These are phyloP conservation scores for Neodiprion pinetum DNA, from an alignment of 1,140 invertebrate species.

Conservation along the genomic window DNA sequence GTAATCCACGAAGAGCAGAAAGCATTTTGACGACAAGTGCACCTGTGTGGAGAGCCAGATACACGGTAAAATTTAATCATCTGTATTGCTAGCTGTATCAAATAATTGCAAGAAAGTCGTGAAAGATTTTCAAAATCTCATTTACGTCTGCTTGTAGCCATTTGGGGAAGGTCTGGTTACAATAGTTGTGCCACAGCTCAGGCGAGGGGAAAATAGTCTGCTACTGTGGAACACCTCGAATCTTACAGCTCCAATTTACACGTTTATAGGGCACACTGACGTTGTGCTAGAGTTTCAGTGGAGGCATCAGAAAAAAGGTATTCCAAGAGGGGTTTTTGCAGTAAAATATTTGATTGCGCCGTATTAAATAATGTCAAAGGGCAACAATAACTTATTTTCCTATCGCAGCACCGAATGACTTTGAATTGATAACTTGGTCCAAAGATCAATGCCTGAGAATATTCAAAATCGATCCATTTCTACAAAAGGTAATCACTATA, in stretches of 20 bases:
- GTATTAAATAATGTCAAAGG: constrained; percentile 13
- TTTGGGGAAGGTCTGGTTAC: constrained; percentile 93
- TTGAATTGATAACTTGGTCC: constrained; percentile 95
- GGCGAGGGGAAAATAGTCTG: constrained; percentile 82
- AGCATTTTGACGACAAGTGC: constrained; percentile 83
- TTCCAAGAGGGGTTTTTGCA: background rate
- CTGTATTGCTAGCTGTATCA: background rate
- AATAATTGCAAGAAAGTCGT: background rate
- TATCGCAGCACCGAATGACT: constrained; percentile 68
- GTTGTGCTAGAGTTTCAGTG: constrained; percentile 95
- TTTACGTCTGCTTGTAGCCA: constrained; percentile 66
- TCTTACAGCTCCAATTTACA: constrained; percentile 76
- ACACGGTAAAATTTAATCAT: constrained; percentile 69
- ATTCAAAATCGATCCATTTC: constrained; percentile 86
- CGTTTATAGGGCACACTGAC: constrained; percentile 91
- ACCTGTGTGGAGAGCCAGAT: constrained; percentile 93
- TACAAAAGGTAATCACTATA: constrained; percentile 70
- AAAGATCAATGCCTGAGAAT: constrained; percentile 91
- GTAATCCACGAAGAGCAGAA: constrained; percentile 81
- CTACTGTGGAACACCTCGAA: constrained; percentile 82
- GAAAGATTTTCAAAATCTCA: background rate
- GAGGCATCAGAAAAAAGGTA: constrained; percentile 72
- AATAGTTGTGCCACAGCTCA: constrained; percentile 83
- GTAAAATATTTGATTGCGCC: background rate
- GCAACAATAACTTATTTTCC: constrained; percentile 23